A percentile compares a stretch with the other conserved stretches of the same genome.
Evolutionary conservation across 2,888 invertebrate genomes (phyloP).

Genomic region (Harmothoe impar): DNA sequence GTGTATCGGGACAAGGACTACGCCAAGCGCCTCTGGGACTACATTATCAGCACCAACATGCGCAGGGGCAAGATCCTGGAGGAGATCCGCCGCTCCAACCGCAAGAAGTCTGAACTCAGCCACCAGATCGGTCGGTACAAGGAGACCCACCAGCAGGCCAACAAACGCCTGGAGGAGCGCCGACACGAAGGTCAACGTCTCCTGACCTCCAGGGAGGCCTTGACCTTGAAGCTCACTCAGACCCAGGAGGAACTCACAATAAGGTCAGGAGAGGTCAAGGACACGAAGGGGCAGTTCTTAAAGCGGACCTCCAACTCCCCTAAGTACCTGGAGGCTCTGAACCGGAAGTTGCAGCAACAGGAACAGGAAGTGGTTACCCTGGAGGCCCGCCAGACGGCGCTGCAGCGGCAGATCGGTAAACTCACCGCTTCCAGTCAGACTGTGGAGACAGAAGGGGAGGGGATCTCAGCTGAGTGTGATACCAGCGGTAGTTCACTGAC

Average conservation of each 20-base stretch:
- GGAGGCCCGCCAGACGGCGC: neutral
- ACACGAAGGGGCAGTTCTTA: neutral
- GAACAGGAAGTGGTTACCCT: neutral
- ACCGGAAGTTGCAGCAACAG: neutral
- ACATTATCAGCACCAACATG: constrained; percentile 1
- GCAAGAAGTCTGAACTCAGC: neutral
- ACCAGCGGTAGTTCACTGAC: neutral
- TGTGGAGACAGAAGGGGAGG: neutral
- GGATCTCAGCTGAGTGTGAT: neutral
- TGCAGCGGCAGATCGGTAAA: constrained; percentile 12
- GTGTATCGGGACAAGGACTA: constrained; percentile 1
- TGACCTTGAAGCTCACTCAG: neutral
- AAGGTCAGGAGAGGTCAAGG: neutral
- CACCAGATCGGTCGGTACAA: neutral
- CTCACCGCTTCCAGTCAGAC: neutral
- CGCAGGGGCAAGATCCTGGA: neutral
- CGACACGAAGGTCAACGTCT: neutral
- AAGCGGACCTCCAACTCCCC: constrained; percentile 19
- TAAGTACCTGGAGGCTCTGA: constrained; percentile 14
- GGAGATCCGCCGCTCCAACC: neutral
- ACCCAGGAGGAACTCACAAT: neutral
- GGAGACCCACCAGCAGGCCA: neutral
- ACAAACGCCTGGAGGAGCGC: neutral
- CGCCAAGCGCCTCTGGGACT: neutral
- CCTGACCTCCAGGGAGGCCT: neutral